A percentile compares a stretch with the other conserved stretches of the same genome.
Evolutionary conservation across 2,888 invertebrate genomes (phyloP).

Genomic region (Leptinotarsa rubiginosa): DNA sequence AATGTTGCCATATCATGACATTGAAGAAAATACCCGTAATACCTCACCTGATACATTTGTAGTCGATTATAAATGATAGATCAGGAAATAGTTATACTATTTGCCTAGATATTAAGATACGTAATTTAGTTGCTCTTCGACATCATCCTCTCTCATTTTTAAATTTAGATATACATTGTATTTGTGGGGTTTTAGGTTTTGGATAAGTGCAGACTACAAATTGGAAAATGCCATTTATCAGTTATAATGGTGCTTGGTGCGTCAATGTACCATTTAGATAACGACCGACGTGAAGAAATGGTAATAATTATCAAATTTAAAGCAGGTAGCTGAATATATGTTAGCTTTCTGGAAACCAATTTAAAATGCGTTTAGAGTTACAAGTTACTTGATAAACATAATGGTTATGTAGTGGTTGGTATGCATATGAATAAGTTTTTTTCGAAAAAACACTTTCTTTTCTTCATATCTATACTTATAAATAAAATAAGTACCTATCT

Average conservation of each 20-base stretch:
- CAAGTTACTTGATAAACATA: background rate
- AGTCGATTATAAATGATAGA: too few relatives aligned
- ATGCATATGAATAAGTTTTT: background rate
- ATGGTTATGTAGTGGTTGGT: background rate
- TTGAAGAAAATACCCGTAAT: too few relatives aligned
- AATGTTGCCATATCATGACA: too few relatives aligned
- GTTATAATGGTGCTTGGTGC: background rate
- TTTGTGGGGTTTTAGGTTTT: too few relatives aligned
- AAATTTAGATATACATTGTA: too few relatives aligned
- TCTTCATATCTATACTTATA: background rate
- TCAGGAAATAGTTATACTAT: too few relatives aligned
- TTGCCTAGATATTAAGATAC: too few relatives aligned
- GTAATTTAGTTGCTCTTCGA: too few relatives aligned
- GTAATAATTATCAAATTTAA: background rate
- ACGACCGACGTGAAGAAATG: background rate
- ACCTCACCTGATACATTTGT: too few relatives aligned
- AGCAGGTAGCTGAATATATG: constrained; percentile 1
- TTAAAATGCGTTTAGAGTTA: background rate
- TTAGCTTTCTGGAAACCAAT: background rate
- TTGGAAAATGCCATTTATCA: background rate
- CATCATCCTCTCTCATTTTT: too few relatives aligned
- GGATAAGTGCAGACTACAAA: too few relatives aligned
- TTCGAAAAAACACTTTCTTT: background rate
- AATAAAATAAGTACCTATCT: background rate
- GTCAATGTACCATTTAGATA: constrained; percentile 9